Percentiles rank a stretch among this genome's conserved stretches.
Conservation (phyloP, 2,888 invertebrate species). For the Drosophila leonis region DNA sequence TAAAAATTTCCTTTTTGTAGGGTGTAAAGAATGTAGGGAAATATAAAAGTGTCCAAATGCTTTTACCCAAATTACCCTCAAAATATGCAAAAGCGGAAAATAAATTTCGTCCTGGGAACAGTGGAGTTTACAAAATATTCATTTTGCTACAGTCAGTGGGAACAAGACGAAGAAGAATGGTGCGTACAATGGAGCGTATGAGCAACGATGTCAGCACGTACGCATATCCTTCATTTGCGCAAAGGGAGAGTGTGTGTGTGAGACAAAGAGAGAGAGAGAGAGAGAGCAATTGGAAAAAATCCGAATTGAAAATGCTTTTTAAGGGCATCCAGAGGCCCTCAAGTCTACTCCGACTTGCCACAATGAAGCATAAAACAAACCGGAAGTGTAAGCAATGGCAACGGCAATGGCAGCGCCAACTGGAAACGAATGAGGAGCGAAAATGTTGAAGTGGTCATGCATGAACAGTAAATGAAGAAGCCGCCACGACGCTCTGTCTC, state of each 20-base stretch:
- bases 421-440: conserved; percentile 56
- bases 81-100: conserved; percentile 72
- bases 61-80: conserved; percentile 69
- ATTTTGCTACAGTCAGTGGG: conserved; percentile 41
- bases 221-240: conserved; percentile 61
- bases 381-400: conserved; percentile 66
- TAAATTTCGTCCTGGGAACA: conserved; percentile 59
- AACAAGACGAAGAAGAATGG: conserved; percentile 9
- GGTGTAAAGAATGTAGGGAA: conserved; percentile 10
- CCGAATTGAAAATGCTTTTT: conserved; percentile 65
- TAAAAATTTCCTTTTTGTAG: conserved; percentile 9
- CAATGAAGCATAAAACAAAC: conserved; percentile 38
- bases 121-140: conserved; percentile 62
- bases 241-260: conserved; percentile 8
- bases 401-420: conserved; percentile 26
- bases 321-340: conserved; percentile 35
- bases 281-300: conserved; percentile 62
- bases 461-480: conserved; percentile 65
- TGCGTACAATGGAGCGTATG: conserved; percentile 56
- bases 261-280: conserved; percentile 1
- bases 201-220: conserved; percentile 67
- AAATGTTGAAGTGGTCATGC: conserved; percentile 69
- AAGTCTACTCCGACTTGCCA: conserved; percentile 46
- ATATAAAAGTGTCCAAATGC: conserved; percentile 35
- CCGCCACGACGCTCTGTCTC: conserved; percentile 20